Evolutionary conservation across 2,888 invertebrate species (phyloP).

Genomic region (Heliconius aoede): DNA sequence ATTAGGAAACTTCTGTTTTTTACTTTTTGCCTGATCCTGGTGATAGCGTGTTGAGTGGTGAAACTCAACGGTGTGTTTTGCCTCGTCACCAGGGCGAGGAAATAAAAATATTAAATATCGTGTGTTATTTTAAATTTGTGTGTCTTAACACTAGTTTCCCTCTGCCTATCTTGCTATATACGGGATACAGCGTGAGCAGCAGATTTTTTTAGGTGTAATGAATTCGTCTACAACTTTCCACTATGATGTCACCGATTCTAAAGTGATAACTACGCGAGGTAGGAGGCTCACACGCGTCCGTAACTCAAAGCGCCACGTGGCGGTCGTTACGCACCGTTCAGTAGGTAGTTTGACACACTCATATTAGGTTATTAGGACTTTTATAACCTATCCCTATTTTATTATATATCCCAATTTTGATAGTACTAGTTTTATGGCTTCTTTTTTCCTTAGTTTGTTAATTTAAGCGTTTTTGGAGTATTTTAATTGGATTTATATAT

Average conservation of each 20-base stretch:
- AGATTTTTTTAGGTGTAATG: neutral
- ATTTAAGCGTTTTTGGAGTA: too few relatives aligned
- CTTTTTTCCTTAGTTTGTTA: neutral
- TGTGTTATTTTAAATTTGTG: too few relatives aligned
- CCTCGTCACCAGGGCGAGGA: too few relatives aligned
- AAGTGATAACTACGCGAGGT: slow-evolving; percentile 6
- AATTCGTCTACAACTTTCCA: neutral
- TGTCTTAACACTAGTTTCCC: too few relatives aligned
- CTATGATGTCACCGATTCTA: slow-evolving; percentile 7
- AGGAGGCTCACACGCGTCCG: neutral
- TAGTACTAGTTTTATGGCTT: neutral
- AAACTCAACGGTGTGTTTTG: too few relatives aligned
- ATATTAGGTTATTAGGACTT: slow-evolving; percentile 29
- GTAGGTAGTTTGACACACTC: slow-evolving; percentile 34
- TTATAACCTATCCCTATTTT: neutral
- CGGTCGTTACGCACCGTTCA: slow-evolving; percentile 43
- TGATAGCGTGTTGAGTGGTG: too few relatives aligned
- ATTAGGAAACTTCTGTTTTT: too few relatives aligned
- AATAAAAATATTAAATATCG: too few relatives aligned
- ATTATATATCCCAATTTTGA: slow-evolving; percentile 16
- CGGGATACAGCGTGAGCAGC: too few relatives aligned
- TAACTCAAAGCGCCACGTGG: slow-evolving; percentile 40
- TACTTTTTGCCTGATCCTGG: too few relatives aligned
- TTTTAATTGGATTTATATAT: too few relatives aligned
- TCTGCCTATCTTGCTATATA: too few relatives aligned